These are phyloP conservation scores for Lochmaea capreae DNA, from an alignment of 2,888 invertebrate species.

Conservation along the genomic window DNA sequence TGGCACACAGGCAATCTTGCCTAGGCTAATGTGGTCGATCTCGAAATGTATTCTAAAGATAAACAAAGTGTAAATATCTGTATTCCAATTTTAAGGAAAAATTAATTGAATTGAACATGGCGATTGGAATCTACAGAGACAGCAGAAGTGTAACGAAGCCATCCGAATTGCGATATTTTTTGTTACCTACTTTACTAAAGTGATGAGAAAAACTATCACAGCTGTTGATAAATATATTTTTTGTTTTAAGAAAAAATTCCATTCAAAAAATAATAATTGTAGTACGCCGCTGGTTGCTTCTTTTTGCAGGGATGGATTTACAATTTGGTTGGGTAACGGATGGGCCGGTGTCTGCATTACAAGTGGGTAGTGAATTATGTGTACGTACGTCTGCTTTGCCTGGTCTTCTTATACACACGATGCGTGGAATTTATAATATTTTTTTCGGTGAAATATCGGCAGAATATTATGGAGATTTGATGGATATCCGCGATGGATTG, in stretches of 20 bases:
- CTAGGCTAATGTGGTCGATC: no score
- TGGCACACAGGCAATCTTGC: no score
- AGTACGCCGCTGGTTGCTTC: slow-evolving; percentile 18
- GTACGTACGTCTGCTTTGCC: slow-evolving; percentile 26
- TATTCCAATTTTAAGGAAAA: no score
- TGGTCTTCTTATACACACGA: slow-evolving; percentile 8
- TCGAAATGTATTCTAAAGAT: no score
- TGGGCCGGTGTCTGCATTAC: slow-evolving; percentile 54
- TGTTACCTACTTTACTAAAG: no score
- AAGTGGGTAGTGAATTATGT: slow-evolving; percentile 52
- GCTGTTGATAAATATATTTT: no score
- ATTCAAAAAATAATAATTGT: neutral
- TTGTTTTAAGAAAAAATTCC: neutral
- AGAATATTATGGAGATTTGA: slow-evolving; percentile 14
- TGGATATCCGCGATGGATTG: neutral
- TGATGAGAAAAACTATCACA: no score
- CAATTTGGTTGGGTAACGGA: slow-evolving; percentile 40
- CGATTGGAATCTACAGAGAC: no score
- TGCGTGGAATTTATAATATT: slow-evolving; percentile 20
- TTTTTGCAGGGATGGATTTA: slow-evolving; percentile 48
- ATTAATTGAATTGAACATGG: no score
- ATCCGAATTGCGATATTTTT: no score
- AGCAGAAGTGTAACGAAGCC: no score
- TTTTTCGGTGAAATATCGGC: slow-evolving; percentile 23
- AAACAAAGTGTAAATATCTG: no score